Percentiles rank a stretch among this genome's conserved stretches.
Evolutionary conservation across 2,113 vertebrate species (phyloP).

Genomic region (Thalassoma bifasciatum): DNA sequence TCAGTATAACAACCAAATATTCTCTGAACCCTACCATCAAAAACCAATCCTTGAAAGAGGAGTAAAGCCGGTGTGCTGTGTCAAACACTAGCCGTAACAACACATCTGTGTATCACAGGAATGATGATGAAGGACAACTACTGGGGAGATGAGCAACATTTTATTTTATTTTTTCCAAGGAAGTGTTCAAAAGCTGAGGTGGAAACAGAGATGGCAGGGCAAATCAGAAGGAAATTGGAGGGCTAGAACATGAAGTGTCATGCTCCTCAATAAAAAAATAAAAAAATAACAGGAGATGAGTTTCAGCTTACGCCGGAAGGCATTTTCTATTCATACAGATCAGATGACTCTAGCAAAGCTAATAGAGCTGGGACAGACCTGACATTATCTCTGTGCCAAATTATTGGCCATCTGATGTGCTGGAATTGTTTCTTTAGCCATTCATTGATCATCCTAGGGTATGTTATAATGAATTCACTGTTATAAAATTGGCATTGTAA

Average conservation of each 20-base stretch:
- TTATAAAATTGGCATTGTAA: neutral
- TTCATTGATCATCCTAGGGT: constrained; percentile 6
- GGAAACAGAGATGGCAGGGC: constrained; percentile 1
- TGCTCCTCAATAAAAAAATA: neutral
- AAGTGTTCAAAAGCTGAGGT: constrained; percentile 7
- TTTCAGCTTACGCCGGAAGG: neutral
- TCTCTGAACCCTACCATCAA: too few relatives aligned
- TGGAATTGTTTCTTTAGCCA: constrained; percentile 6
- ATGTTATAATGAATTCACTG: neutral
- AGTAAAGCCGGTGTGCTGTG: too few relatives aligned
- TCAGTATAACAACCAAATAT: too few relatives aligned
- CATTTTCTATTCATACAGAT: constrained; percentile 13
- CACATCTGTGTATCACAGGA: neutral
- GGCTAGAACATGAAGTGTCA: constrained; percentile 5
- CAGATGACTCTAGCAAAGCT: constrained; percentile 9
- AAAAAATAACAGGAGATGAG: constrained; percentile 3
- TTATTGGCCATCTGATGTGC: constrained; percentile 15
- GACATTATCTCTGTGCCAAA: constrained; percentile 17
- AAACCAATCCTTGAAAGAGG: too few relatives aligned
- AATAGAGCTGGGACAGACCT: constrained; percentile 37
- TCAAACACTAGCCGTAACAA: neutral
- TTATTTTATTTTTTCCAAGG: neutral
- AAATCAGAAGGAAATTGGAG: constrained; percentile 1
- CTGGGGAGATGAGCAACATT: neutral
- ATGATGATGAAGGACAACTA: constrained; percentile 1